Conservation (phyloP, 2,113 vertebrate genomes). For the Prunella himalayana region DNA sequence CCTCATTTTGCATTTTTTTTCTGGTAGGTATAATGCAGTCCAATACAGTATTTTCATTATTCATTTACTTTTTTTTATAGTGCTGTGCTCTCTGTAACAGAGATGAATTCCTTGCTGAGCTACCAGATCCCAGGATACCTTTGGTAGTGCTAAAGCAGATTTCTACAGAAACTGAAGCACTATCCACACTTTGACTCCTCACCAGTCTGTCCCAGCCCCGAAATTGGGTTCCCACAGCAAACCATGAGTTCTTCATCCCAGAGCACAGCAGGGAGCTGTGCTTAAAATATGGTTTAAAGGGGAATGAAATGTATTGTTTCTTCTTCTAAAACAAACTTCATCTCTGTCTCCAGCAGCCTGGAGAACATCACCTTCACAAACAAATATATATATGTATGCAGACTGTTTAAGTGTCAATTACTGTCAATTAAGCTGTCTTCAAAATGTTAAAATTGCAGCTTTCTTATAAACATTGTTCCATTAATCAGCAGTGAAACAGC, state of each 20-base stretch:
- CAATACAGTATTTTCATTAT: neutral
- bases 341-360: neutral
- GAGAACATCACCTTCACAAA: neutral
- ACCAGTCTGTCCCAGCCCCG: neutral
- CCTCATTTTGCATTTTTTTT: neutral
- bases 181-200: neutral
- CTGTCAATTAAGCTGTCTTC: neutral
- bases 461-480: neutral
- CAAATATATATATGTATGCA: neutral
- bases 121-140: neutral
- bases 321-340: neutral
- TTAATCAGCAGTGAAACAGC: neutral
- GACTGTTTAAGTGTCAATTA: neutral
- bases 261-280: rapidly evolving
- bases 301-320: neutral
- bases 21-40: neutral
- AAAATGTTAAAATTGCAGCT: neutral
- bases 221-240: neutral
- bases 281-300: neutral
- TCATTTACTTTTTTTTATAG: neutral
- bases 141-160: neutral
- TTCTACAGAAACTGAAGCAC: neutral
- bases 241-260: neutral
- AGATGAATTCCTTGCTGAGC: neutral
- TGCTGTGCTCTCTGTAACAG: neutral